Evolutionary conservation across 2,797 vertebrate genomes (phyloP), one percentile per base, ranked within the genome.

Genomic region (Zenarchopterus dispar): DNA sequence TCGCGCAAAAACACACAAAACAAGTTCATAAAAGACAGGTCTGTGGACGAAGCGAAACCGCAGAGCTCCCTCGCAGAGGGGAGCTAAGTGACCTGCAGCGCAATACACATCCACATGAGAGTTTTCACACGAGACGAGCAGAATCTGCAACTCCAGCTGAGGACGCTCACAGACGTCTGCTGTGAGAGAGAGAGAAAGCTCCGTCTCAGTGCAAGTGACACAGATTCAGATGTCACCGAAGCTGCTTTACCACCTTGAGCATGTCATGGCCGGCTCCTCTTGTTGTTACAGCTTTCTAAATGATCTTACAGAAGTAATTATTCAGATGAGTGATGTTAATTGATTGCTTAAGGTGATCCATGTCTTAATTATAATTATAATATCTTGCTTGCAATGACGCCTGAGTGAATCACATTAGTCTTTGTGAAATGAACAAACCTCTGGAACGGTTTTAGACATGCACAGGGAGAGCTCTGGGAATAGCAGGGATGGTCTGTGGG

Each of bases 91-190:
- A 87, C 77, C 82, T 39, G 46, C 47, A 58, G 63, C 77, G 84
- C 74, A 84, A 69, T 84, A 68, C 42, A 1, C 87, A 84, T 85
- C 70, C 75, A 88, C 68, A 45, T 83, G 82, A 60, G 62, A 80
- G 51, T 91, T 91, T 91, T 92, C 89, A 87, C 92, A 90, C 52
- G 46, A 65, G 24, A 64, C 33, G 56, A 43, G 21, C 28, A 84
- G 61, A 91, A 77, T 86, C 60, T 80, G 31, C 28, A 70, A 60
- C 60, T 47, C 7, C 70, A 76, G 71, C 70, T 81, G 73, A 72
- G 68, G 64, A 80, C 77, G 82, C 60, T 79, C 56, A 65, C 19
- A 6, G 23, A 7, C 48, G 5, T 24, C n/a, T 6, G 18, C 36
- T 52, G 43, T 71, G 19, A 47, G 18, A 55, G 8, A 55, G 8